Evolutionary conservation across 2,113 vertebrate genomes (phyloP), one percentile per base, ranked within the genome.

Genomic region (Callocephalon fimbriatum): DNA sequence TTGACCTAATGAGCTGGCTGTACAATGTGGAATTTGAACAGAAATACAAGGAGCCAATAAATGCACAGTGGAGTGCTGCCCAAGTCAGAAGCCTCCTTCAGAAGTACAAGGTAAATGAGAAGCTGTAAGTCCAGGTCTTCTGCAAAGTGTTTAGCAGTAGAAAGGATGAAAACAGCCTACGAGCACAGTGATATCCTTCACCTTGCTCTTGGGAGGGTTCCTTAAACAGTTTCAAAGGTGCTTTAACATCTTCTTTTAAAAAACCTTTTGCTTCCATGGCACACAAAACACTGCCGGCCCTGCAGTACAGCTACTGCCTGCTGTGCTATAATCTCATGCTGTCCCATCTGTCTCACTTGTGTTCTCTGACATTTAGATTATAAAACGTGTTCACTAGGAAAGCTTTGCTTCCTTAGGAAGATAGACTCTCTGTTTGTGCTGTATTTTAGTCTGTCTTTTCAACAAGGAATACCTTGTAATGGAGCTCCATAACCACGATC

Each of bases 1-100:
- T 89, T 35, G 98, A 99, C 85, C 95, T 99, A 89, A 98, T 98
- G 75, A 72, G 53, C 87, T 99, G 98, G 98, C 97, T 99, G 84
- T 70, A 78, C 27, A 74, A 54, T 2, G 97, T 98, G 50, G 98
- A 99, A 50, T 93, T 87, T 14, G 77, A 96, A 26, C 88, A 98
- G 58, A 95, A 97, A 42, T 32, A 22, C 1, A 87, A 89, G 47
- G 96, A 98, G 32, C 15, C 66, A 5, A 6, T 85, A 26, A 90
- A 17, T 37, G 65, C 83, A 5, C 96, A 76, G 21, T 40, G 15
- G 31, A 87, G 92, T 8, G 66, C 67, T 8, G 25, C 90, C 9
- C 97, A 98, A 42, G 98, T 98, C 86, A 97, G 76, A 86, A 80
- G 35, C 15, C 95, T 97, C 31, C 98, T 99, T 70, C 98, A 94